Percentiles rank a stretch among this genome's conserved stretches.
Conservation (phyloP, 1,140 invertebrate species). For the Apolygus lucorum region DNA sequence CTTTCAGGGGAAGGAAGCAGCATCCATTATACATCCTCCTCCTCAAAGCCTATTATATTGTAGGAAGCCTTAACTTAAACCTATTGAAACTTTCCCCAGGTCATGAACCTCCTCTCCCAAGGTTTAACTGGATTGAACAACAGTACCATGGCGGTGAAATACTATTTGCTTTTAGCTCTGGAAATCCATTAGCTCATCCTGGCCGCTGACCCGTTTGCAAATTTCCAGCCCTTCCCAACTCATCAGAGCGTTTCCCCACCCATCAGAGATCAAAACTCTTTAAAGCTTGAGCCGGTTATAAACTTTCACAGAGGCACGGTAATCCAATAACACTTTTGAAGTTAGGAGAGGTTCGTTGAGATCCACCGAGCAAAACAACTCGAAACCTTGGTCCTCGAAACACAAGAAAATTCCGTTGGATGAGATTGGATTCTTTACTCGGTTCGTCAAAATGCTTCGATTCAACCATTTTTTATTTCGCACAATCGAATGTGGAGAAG, state of each 20-base stretch:
- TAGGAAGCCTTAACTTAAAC: neutral
- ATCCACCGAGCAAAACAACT: neutral
- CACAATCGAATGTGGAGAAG: neutral
- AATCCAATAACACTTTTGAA: neutral
- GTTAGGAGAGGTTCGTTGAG: neutral
- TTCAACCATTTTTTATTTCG: no score
- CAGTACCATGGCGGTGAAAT: neutral
- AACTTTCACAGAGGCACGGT: neutral
- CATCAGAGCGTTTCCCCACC: neutral
- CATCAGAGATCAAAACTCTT: neutral
- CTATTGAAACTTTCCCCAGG: neutral
- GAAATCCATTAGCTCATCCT: neutral
- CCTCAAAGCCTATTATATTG: neutral
- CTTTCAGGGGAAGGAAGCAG: no score
- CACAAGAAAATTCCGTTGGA: no score
- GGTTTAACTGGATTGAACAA: neutral
- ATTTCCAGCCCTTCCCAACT: neutral
- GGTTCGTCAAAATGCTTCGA: no score
- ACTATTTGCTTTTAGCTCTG: neutral
- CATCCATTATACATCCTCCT: neutral
- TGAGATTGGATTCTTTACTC: no score
- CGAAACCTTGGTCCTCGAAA: neutral
- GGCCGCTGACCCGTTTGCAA: neutral
- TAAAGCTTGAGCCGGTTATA: neutral
- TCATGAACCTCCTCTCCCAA: neutral